Base-by-base conservation (phyloP, 2,888 invertebrate genomes). In the Phymatocera aterrima region DNA sequence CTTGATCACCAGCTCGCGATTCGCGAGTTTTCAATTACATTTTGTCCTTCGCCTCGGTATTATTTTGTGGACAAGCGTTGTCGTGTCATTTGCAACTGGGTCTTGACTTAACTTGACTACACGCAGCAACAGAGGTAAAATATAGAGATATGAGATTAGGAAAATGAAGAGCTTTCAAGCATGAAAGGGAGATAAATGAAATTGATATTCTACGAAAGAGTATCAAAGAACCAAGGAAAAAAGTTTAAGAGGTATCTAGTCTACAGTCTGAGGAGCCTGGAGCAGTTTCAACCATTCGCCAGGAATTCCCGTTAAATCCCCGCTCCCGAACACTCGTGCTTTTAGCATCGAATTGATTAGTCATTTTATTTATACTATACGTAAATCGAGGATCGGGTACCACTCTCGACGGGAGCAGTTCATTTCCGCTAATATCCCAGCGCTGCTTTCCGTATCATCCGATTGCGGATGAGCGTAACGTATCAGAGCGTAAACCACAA, bases 101-200 rank as follows among this genome's bases (percentile, higher is more conserved):
- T 57, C 24, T 24, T 57, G 18, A 21, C 24, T 57, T 1, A 28
- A 12, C 12, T 24, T 57, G 40, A 57, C 12, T 12, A 57, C 24
- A 57, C 1, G 24, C 24, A 3, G n/a, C n/a, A n/a, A n/a, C n/a
- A 15, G 10, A 28, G 28, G 12, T 21, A 24, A 12, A 28, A 24
- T 40, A 40, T 40, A 28, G n/a, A n/a, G n/a, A 57, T 57, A 57
- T 57, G 54, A 57, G n/a, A n/a, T n/a, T n/a, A n/a, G 24, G 54
- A 21, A 57, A 57, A n/a, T 21, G 4, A 51, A 51, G 51, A n/a
- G 21, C 21, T 51, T 51, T 51, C 3, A 21, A 28, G 28, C 15
- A 57, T 28, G 28, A 28, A 28, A 57, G 21, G 15, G 12, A 15
- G 57, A 28, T 57, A 57, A 57, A 57, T 57, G 57, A 28, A 57